Evolutionary conservation across 2,888 invertebrate genomes (phyloP).

Genomic region (Erebia aethiops): DNA sequence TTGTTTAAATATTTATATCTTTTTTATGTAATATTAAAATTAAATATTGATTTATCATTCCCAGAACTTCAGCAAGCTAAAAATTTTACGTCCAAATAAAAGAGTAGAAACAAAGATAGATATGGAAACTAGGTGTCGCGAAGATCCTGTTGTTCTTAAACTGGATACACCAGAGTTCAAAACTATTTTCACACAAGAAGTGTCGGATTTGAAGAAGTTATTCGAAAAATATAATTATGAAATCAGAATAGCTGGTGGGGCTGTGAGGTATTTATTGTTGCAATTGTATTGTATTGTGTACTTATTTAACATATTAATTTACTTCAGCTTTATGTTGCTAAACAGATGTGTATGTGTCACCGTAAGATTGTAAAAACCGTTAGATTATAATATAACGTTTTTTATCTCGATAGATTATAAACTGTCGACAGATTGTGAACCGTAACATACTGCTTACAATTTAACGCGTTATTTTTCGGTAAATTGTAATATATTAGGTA

Average conservation of each 20-base stretch:
- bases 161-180: constrained; percentile 89
- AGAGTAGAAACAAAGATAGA: constrained; percentile 59
- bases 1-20: not conserved
- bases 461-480: too few relatives aligned
- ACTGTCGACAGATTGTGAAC: too few relatives aligned
- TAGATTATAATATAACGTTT: too few relatives aligned
- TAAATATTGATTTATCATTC: not conserved
- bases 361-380: too few relatives aligned
- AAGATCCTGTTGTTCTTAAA: constrained; percentile 87
- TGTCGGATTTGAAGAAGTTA: constrained; percentile 86
- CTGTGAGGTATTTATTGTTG: constrained; percentile 86
- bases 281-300: not conserved
- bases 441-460: too few relatives aligned
- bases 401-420: too few relatives aligned
- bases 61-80: constrained; percentile 40
- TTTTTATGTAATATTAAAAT: not conserved
- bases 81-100: constrained; percentile 40
- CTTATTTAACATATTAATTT: too few relatives aligned
- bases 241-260: constrained; percentile 97
- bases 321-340: too few relatives aligned
- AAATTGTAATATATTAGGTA: too few relatives aligned
- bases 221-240: constrained; percentile 93
- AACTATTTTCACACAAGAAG: constrained; percentile 91
- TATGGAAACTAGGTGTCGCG: constrained; percentile 66
- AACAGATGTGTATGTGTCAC: not conserved